These are phyloP conservation scores for Orchestes rusci DNA, from an alignment of 2,888 invertebrate genomes.

Conservation along the genomic window DNA sequence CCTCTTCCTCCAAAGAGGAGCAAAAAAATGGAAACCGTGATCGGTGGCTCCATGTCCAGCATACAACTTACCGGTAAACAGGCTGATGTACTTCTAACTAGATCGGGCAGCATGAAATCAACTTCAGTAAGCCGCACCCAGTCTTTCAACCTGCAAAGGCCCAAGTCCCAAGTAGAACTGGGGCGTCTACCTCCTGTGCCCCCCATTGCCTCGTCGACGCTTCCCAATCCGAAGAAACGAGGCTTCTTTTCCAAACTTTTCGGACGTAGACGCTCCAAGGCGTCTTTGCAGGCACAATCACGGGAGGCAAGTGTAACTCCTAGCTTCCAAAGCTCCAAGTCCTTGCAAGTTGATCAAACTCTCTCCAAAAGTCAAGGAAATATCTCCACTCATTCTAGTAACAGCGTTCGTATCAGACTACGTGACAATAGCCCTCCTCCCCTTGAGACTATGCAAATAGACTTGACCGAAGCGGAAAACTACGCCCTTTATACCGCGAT, in stretches of 20 bases:
- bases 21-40: conserved; percentile 48
- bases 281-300: conserved; percentile 43
- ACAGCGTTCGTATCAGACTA: conserved; percentile 58
- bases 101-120: conserved; percentile 28
- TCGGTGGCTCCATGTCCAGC: conserved; percentile 35
- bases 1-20: conserved; percentile 76
- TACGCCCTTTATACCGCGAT: conserved; percentile 81
- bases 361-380: conserved; percentile 42
- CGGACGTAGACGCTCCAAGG: conserved; percentile 45
- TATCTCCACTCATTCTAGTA: conserved; percentile 32
- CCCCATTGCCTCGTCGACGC: conserved; percentile 33
- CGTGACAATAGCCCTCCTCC: conserved; percentile 49
- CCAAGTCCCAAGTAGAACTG: conserved; percentile 38
- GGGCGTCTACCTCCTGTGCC: conserved; percentile 45
- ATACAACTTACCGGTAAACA: conserved; percentile 28
- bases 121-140: conserved; percentile 34
- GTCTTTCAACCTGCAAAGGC: conserved; percentile 37
- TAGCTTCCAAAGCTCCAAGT: conserved; percentile 26
- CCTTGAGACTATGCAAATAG: conserved; percentile 45
- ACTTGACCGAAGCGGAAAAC: conserved; percentile 80
- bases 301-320: conserved; percentile 35
- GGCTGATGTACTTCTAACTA: conserved; percentile 28
- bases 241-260: conserved; percentile 60
- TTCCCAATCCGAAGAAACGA: conserved; percentile 54
- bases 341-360: conserved; percentile 26